Conservation (phyloP, 2,888 invertebrate species). For the Neria commutata region DNA sequence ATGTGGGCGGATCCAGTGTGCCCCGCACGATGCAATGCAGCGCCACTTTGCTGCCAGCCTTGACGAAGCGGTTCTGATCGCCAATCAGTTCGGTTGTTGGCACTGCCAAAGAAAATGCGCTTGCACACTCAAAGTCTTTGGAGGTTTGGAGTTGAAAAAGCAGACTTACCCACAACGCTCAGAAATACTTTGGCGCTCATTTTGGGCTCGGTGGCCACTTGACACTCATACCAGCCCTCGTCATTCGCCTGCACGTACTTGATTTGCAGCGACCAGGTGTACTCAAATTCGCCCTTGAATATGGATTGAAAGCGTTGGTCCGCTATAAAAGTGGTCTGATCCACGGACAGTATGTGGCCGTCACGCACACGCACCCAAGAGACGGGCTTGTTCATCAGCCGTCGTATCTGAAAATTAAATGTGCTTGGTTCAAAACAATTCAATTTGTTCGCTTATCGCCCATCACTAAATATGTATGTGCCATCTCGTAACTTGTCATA, state of each 20-base stretch:
- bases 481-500: too few species aligned
- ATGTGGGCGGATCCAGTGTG: constrained; percentile 87
- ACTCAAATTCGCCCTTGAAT: constrained; percentile 77
- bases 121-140: too few species aligned
- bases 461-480: too few species aligned
- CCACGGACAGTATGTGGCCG: constrained; percentile 88
- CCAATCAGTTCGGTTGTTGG: constrained; percentile 90
- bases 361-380: constrained; percentile 89
- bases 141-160: neutral
- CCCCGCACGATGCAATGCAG: constrained; percentile 88
- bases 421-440: too few species aligned
- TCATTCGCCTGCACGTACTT: constrained; percentile 87
- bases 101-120: constrained; percentile 66
- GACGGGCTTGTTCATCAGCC: constrained; percentile 72
- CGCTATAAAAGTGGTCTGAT: constrained; percentile 81
- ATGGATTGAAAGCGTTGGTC: constrained; percentile 91
- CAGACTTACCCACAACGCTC: constrained; percentile 82
- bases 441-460: too few species aligned
- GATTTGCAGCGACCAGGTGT: constrained; percentile 84
- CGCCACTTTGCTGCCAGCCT: constrained; percentile 86
- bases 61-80: constrained; percentile 87
- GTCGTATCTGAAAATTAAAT: constrained; percentile 49
- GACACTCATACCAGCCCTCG: constrained; percentile 90
- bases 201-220: constrained; percentile 92
- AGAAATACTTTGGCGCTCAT: constrained; percentile 90